These are phyloP conservation scores for Lasiurus borealis DNA, from an alignment of 2,113 vertebrate genomes.

Conservation along the genomic window DNA sequence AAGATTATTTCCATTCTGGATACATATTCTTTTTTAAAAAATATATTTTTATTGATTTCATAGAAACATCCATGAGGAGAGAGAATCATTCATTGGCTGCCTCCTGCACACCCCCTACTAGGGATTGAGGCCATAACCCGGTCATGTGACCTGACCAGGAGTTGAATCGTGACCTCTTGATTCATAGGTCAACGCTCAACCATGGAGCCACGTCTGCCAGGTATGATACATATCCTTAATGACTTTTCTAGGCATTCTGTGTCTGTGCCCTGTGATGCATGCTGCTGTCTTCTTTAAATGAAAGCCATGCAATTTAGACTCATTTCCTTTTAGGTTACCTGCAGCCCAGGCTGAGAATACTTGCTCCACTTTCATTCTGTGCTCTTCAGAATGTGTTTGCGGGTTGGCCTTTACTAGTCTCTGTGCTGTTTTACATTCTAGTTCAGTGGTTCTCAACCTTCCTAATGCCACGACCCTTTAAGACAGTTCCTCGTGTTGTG, in stretches of 20 bases:
- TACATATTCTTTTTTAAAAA: background rate
- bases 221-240: background rate
- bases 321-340: conserved; percentile 58
- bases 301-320: conserved; percentile 32
- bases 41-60: too few relatives aligned
- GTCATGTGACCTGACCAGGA: too few relatives aligned
- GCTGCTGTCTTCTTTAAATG: conserved; percentile 34
- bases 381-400: background rate
- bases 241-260: background rate
- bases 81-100: too few relatives aligned
- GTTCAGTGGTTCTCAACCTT: too few relatives aligned
- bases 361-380: conserved; percentile 15
- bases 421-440: background rate
- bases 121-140: too few relatives aligned
- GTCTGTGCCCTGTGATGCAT: background rate
- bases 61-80: too few relatives aligned
- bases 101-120: too few relatives aligned
- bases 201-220: too few relatives aligned
- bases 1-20: conserved; percentile 4
- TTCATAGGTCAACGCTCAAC: too few relatives aligned
- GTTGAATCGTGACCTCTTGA: too few relatives aligned
- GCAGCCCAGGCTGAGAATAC: conserved; percentile 28
- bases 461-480: too few relatives aligned
- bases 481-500: too few relatives aligned
- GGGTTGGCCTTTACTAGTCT: background rate